phyloP scores from a whole-genome alignment of 1,140 invertebrate species.

The Heliconius nattereri region DNA sequence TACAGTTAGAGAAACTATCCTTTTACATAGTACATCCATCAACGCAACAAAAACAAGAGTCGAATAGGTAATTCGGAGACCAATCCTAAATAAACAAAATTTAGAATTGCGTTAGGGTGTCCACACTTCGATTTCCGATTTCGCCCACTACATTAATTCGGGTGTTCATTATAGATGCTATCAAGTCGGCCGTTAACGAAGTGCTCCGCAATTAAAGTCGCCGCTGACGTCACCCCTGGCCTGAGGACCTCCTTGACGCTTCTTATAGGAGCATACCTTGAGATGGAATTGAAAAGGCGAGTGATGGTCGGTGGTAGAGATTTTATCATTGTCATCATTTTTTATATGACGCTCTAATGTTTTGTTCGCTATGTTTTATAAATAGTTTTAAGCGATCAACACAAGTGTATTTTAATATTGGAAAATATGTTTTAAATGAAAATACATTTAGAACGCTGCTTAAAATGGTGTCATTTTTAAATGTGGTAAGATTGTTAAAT shows the following conservation, averaged over 20 bases:
- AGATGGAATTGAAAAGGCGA: constrained; percentile 71
- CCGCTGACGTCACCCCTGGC: constrained; percentile 73
- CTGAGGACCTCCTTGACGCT: constrained; percentile 58
- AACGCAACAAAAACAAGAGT: constrained; percentile 51
- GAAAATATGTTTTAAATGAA: too few species aligned
- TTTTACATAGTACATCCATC: constrained; percentile 32
- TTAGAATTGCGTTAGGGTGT: constrained; percentile 56
- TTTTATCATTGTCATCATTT: constrained; percentile 47
- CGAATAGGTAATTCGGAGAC: constrained; percentile 61
- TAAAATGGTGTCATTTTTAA: too few species aligned
- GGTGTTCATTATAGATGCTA: constrained; percentile 81
- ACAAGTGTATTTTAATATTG: neutral
- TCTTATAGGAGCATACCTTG: constrained; percentile 67
- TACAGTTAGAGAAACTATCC: neutral
- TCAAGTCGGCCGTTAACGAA: constrained; percentile 79
- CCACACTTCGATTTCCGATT: constrained; percentile 78
- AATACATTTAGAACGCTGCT: too few species aligned
- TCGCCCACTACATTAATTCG: constrained; percentile 80
- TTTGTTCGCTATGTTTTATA: neutral
- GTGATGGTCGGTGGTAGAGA: constrained; percentile 61
- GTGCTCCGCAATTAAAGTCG: constrained; percentile 79
- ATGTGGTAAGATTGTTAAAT: too few species aligned
- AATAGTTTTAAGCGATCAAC: neutral
- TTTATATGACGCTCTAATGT: constrained; percentile 10
- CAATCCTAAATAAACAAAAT: constrained; percentile 77